These are phyloP conservation scores for Guaruba guarouba DNA, from an alignment of 2,113 vertebrate species.

Conservation along the genomic window DNA sequence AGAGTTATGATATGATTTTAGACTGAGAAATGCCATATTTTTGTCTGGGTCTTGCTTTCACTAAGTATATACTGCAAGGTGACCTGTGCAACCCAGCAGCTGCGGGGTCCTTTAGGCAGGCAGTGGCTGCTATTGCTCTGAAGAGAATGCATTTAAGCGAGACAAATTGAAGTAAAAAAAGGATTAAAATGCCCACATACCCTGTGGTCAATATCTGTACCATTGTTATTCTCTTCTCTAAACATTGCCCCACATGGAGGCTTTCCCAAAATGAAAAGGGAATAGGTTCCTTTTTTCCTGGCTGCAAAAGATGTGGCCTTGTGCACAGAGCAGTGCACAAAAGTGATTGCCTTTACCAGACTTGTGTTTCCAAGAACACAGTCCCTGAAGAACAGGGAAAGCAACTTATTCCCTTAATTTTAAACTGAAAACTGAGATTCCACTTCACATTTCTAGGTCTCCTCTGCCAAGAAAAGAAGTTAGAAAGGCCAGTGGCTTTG, in stretches of 20 bases:
- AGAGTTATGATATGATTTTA: background rate
- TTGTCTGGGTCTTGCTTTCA: background rate
- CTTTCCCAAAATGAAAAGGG: background rate
- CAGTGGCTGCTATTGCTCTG: background rate
- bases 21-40: background rate
- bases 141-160: background rate
- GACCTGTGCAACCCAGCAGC: rapidly evolving
- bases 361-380: background rate
- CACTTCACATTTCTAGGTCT: background rate
- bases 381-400: background rate
- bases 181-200: background rate
- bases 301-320: background rate
- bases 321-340: background rate
- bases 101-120: background rate
- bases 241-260: background rate
- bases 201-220: background rate
- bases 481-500: background rate
- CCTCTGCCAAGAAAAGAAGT: background rate
- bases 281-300: background rate
- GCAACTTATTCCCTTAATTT: constrained; percentile 4
- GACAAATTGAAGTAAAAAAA: background rate
- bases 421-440: constrained; percentile 38
- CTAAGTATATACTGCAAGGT: background rate
- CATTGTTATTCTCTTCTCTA: background rate
- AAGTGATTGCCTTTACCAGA: background rate